A percentile compares a stretch with the other conserved stretches of the same genome.
Evolutionary conservation across 2,797 vertebrate species (phyloP).

Genomic region (Fringilla coelebs): DNA sequence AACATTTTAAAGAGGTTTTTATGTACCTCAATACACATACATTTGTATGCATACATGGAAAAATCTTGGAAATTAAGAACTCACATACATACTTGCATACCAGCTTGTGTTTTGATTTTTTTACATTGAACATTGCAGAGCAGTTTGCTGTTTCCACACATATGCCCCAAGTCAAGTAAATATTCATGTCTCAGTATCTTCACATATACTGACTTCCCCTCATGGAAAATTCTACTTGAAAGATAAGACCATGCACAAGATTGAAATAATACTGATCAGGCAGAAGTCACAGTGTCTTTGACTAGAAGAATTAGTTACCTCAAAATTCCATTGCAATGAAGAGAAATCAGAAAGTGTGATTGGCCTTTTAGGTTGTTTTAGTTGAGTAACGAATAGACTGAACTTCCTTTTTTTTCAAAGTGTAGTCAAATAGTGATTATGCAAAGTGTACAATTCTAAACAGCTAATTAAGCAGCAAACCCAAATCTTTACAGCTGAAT

Average conservation of each 20-base stretch:
- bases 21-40: background rate
- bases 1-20: background rate
- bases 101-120: background rate
- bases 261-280: background rate
- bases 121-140: background rate
- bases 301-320: constrained; percentile 1
- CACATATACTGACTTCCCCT: background rate
- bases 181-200: background rate
- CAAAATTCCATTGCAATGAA: background rate
- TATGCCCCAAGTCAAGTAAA: background rate
- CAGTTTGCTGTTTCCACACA: background rate
- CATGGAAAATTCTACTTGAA: background rate
- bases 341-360: constrained; percentile 1
- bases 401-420: constrained; percentile 36
- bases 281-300: background rate
- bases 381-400: background rate
- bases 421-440: constrained; percentile 42
- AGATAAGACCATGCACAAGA: background rate
- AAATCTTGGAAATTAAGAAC: background rate
- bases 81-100: background rate
- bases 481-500: constrained; percentile 23
- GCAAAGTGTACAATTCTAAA: constrained; percentile 51
- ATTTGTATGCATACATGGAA: background rate
- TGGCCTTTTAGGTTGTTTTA: constrained; percentile 20
- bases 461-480: constrained; percentile 43